phyloP scores from a whole-genome alignment of 2,113 vertebrate species.

The Silurus asotus region DNA sequence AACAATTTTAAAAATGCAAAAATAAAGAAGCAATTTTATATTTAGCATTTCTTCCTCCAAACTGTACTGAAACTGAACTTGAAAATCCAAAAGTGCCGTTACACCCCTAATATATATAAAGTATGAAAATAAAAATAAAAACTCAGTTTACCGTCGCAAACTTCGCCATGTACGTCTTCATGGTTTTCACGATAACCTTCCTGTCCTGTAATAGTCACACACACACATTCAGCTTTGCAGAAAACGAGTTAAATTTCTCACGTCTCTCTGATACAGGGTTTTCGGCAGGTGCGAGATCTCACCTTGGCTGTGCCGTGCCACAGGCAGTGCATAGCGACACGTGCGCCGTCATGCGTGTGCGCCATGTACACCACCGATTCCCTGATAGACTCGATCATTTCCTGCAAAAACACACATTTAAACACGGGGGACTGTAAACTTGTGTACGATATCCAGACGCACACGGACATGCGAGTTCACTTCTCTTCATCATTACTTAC shows the following conservation, averaged over 20 bases:
- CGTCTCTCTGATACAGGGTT: background rate
- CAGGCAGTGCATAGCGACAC: constrained; percentile 92
- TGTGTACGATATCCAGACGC: background rate
- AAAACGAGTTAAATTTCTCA: background rate
- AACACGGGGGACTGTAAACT: background rate
- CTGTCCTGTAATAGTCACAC: constrained; percentile 81
- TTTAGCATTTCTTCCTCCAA: no score
- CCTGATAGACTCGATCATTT: constrained; percentile 94
- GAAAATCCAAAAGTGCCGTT: no score
- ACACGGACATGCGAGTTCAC: background rate
- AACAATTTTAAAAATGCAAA: no score
- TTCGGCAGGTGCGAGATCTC: background rate
- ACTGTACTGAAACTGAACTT: no score
- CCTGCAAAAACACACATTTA: constrained; percentile 69
- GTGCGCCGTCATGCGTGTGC: constrained; percentile 91
- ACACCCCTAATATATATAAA: no score
- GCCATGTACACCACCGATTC: constrained; percentile 92
- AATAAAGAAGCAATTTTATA: no score
- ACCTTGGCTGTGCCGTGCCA: constrained; percentile 97
- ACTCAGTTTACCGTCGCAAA: constrained; percentile 83
- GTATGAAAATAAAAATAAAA: background rate
- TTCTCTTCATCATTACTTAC: constrained; percentile 71
- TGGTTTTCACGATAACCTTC: constrained; percentile 95
- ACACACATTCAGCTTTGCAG: background rate
- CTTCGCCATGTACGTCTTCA: constrained; percentile 93